Percentiles rank a stretch among this genome's conserved stretches.
Conservation (phyloP, 2,888 invertebrate genomes). For the Noctua pronuba region DNA sequence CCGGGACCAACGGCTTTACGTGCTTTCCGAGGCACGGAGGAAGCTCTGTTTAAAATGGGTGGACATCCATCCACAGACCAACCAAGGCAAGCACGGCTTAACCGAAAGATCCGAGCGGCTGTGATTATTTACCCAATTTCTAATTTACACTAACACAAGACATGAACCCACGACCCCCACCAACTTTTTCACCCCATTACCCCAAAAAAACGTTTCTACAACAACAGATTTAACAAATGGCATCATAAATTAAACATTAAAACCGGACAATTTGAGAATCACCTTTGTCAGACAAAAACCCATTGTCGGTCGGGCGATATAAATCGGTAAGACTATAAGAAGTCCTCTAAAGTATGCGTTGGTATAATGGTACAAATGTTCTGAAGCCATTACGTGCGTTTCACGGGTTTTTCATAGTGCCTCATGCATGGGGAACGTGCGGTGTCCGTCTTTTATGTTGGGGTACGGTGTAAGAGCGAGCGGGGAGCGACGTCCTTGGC, state of each 20-base stretch:
- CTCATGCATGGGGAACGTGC: conserved; percentile 82
- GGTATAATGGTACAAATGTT: conserved; percentile 88
- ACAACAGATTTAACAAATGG: conserved; percentile 80
- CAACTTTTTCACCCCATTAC: background rate
- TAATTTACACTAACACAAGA: background rate
- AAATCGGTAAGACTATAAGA: conserved; percentile 69
- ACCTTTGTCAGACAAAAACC: conserved; percentile 68
- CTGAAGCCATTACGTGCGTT: conserved; percentile 82
- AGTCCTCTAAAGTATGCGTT: conserved; percentile 73
- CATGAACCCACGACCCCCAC: background rate
- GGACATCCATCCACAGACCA: too few species aligned
- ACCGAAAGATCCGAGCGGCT: too few species aligned
- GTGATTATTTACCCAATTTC: too few species aligned
- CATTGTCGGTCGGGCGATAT: conserved; percentile 64
- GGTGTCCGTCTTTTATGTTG: conserved; percentile 80
- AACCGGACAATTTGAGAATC: conserved; percentile 76
- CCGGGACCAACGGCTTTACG: too few species aligned
- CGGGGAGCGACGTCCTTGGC: conserved; percentile 39
- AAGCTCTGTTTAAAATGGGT: too few species aligned
- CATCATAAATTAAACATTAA: conserved; percentile 85
- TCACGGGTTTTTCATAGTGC: conserved; percentile 85
- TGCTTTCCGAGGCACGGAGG: too few species aligned
- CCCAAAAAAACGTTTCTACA: conserved; percentile 28
- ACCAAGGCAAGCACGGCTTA: too few species aligned
- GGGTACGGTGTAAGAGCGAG: conserved; percentile 62